Conservation (phyloP, 2,888 invertebrate genomes). For the Clistopyga incitator region DNA sequence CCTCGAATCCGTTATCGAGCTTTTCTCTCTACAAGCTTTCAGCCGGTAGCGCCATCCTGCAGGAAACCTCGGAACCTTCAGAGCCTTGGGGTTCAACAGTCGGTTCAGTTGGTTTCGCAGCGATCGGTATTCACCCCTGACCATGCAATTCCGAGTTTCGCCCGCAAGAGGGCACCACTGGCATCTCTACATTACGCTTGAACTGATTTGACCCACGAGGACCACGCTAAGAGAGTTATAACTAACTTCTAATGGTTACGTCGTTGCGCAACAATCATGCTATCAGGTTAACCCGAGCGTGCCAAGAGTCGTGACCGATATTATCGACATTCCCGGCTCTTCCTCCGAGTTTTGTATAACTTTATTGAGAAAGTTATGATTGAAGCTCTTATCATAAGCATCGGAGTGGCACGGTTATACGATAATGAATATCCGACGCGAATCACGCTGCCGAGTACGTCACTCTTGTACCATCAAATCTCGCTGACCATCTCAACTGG, state of each 20-base stretch:
- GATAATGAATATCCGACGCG: conserved; percentile 21
- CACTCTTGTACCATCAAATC: conserved; percentile 19
- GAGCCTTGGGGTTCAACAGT: conserved; percentile 34
- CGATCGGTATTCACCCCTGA: conserved; percentile 69
- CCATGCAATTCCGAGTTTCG: conserved; percentile 69
- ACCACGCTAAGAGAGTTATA: conserved; percentile 9
- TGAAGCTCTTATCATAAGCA: conserved; percentile 30
- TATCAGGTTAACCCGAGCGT: conserved; percentile 13
- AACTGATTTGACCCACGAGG: conserved; percentile 29
- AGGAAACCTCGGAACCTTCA: conserved; percentile 72
- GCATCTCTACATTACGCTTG: background rate
- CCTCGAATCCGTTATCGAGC: conserved; percentile 69
- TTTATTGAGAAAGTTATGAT: conserved; percentile 8
- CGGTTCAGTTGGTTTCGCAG: conserved; percentile 38
- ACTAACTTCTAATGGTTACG: conserved; percentile 23
- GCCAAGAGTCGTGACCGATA: conserved; percentile 33
- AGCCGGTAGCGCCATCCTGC: conserved; percentile 75
- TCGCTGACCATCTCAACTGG: background rate
- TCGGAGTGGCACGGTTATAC: background rate
- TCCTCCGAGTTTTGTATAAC: background rate
- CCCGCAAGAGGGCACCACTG: conserved; percentile 75
- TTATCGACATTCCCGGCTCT: conserved; percentile 31
- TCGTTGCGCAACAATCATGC: conserved; percentile 25
- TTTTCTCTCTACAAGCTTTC: conserved; percentile 59
- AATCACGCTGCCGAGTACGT: conserved; percentile 2